Evolutionary conservation across 2,888 invertebrate genomes (phyloP).

Genomic region (Synanthedon vespiformis): DNA sequence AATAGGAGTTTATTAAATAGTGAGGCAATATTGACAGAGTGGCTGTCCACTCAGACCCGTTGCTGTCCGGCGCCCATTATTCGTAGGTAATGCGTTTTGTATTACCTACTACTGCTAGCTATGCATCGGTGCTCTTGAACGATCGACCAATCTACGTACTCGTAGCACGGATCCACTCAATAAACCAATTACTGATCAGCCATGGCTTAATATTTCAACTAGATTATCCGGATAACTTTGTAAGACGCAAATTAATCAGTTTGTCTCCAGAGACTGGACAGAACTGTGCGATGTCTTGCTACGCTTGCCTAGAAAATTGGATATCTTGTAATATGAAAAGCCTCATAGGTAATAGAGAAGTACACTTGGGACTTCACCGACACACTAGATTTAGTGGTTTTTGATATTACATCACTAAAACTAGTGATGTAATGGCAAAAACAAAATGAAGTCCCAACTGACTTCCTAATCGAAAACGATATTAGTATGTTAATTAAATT

Average conservation of each 20-base stretch:
- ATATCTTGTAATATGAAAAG: no score
- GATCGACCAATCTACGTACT: slow-evolving; percentile 19
- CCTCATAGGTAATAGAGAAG: no score
- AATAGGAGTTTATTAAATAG: slow-evolving; percentile 14
- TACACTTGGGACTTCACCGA: no score
- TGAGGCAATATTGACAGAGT: slow-evolving; percentile 36
- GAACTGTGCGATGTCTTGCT: slow-evolving; percentile 61
- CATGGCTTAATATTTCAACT: background rate
- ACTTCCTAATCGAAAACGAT: no score
- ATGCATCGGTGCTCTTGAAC: slow-evolving; percentile 26
- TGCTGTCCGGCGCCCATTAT: slow-evolving; percentile 17
- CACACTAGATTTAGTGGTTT: no score
- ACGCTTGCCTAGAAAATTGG: slow-evolving; percentile 29
- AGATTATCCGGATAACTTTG: background rate
- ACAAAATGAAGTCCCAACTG: no score
- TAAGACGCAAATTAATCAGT: background rate
- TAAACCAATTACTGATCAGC: background rate
- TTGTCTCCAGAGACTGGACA: slow-evolving; percentile 36
- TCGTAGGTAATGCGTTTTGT: slow-evolving; percentile 41
- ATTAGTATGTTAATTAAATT: no score
- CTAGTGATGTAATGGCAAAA: no score
- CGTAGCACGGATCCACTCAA: background rate
- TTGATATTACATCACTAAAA: no score
- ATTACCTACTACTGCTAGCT: slow-evolving; percentile 29
- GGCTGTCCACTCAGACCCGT: slow-evolving; percentile 8